Base-by-base conservation (phyloP, 2,888 invertebrate species). In the Arge pagana region DNA sequence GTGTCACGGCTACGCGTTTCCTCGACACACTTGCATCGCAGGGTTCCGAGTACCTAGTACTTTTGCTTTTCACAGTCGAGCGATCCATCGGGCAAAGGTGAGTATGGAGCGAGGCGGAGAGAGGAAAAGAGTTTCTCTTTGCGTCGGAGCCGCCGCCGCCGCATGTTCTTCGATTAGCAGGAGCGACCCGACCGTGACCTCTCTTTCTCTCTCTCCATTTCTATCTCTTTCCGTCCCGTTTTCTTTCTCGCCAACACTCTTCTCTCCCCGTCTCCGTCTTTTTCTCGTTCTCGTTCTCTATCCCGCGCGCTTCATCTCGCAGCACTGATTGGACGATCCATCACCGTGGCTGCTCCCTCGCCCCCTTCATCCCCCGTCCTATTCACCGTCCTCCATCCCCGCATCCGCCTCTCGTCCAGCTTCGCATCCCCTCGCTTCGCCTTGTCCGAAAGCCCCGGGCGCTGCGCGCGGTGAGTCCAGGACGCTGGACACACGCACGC, bases 291-390 rank as follows among this genome's bases (percentile, higher is more conserved):
- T 18, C 41, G 26, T 31, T 24, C 23, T 31, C 64, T 66, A 67
- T 60, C 60, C 64, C 64, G 64, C 64, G 72, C 72, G 71, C 72
- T 74, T 72, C 74, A 76, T 76, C 75, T 76, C 75, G 72, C 75
- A 76, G 78, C 78, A 77, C 79, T 80, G 81, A 81, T 81, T 81
- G 81, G 81, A 78, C 80, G 79, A 81, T 81, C 81, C 81, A 81
- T 81, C 81, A 81, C 78, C 70, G 68, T 68, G 67, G 62, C 71
- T 52, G 45, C 55, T 59, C 60, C 58, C 59, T 60, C 62, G 55
- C 56, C 53, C 48, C 56, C 56, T 41, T 35, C 28, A 45, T 28
- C 30, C 50, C 35, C 41, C 52, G 50, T 62, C 51, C 57, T 62
- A 57, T 60, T 60, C 59, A 55, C 48, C n/a, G n/a, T n/a, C 52